Evolutionary conservation across 23 tunicate genomes (phyloP).

Genomic region (Trididemnum clinides): DNA sequence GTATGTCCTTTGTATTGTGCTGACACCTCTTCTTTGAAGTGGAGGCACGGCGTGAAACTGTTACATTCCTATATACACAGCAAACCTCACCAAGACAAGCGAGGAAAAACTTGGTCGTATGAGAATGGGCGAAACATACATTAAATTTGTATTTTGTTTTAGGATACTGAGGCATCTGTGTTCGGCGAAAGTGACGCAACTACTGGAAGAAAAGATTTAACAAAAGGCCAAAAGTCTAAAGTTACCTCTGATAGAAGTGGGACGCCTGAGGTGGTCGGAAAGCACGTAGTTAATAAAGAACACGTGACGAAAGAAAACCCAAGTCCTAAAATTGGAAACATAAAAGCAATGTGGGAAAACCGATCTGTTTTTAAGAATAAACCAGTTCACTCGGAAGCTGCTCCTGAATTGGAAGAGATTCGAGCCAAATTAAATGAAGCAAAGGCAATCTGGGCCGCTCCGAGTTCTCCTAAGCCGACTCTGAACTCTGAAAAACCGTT

Average conservation of each 20-base stretch:
- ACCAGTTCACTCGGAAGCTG: not conserved
- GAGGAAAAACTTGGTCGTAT: too few relatives aligned
- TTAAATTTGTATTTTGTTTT: too few relatives aligned
- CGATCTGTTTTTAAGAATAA: not conserved
- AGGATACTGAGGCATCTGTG: conserved; percentile 47
- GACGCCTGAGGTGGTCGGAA: not conserved
- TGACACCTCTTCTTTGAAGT: too few relatives aligned
- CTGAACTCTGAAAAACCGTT: not conserved
- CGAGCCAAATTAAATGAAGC: not conserved
- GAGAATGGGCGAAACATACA: too few relatives aligned
- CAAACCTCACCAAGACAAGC: too few relatives aligned
- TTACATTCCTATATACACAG: too few relatives aligned
- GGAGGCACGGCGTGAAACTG: too few relatives aligned
- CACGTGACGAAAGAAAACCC: not conserved
- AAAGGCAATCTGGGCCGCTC: not conserved
- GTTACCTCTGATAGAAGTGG: not conserved
- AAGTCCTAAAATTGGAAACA: conserved; percentile 28
- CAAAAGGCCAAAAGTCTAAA: not conserved
- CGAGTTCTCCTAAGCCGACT: not conserved
- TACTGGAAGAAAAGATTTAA: not conserved
- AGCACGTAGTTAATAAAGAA: not conserved
- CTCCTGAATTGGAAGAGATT: not conserved
- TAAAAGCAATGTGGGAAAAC: conserved; percentile 77
- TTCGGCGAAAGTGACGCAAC: too few relatives aligned
- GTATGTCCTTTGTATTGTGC: too few relatives aligned